These are phyloP conservation scores for Lepeophtheirus nordmannii DNA, from an alignment of 2,888 invertebrate species.

Conservation along the genomic window DNA sequence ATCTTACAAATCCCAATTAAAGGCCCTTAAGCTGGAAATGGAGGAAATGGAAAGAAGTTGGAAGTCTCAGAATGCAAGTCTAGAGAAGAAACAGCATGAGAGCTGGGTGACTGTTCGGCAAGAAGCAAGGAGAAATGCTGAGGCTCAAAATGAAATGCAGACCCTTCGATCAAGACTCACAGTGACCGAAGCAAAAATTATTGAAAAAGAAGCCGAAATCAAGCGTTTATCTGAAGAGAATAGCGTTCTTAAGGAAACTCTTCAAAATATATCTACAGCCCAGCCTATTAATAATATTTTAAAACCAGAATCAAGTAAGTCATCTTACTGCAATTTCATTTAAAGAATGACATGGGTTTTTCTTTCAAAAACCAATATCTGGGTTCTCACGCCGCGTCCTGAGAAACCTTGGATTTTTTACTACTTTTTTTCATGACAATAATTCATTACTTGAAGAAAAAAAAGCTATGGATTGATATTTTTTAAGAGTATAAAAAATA, in stretches of 20 bases:
- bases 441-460: too few relatives aligned
- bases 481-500: too few relatives aligned
- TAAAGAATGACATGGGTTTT: too few relatives aligned
- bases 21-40: constrained; percentile 11
- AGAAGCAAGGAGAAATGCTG: constrained; percentile 16
- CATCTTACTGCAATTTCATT: background rate
- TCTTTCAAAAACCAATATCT: too few relatives aligned
- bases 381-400: too few relatives aligned
- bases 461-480: too few relatives aligned
- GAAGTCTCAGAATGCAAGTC: constrained; percentile 20
- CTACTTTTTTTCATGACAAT: too few relatives aligned
- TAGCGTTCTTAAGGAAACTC: constrained; percentile 14
- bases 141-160: constrained; percentile 23
- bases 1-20: constrained; percentile 14
- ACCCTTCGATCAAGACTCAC: constrained; percentile 14
- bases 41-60: constrained; percentile 25
- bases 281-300: background rate
- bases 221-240: constrained; percentile 10
- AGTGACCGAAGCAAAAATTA: constrained; percentile 7
- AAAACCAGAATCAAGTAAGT: constrained; percentile 21
- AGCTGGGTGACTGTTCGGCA: constrained; percentile 25
- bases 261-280: background rate
- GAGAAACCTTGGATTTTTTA: too few relatives aligned
- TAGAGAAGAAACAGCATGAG: constrained; percentile 25
- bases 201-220: constrained; percentile 13